Evolutionary conservation across 2,888 invertebrate genomes (phyloP).

Genomic region (Leptopilina drosophilae): DNA sequence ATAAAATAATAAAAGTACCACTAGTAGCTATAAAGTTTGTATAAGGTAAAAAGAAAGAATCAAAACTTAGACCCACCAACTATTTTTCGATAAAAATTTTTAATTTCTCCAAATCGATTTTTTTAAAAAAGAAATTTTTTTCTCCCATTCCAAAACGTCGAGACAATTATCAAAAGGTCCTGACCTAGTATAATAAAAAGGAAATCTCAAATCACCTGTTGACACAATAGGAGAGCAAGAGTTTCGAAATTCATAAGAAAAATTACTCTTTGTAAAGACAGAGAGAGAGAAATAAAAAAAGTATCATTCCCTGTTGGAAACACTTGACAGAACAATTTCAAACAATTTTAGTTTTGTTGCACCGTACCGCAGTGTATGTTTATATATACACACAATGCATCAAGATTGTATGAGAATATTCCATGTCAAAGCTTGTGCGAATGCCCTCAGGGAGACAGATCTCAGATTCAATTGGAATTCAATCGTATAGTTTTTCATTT

Average conservation of each 20-base stretch:
- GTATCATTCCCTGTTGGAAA: neutral
- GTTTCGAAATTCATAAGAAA: constrained; percentile 14
- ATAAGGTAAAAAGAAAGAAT: no score
- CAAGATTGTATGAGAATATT: constrained; percentile 37
- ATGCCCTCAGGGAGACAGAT: constrained; percentile 27
- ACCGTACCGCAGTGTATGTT: no score
- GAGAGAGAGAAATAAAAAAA: neutral
- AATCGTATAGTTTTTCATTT: constrained; percentile 33
- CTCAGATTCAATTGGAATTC: constrained; percentile 37
- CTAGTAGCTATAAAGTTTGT: no score
- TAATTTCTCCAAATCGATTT: no score
- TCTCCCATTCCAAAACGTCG: no score
- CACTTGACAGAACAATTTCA: constrained; percentile 22
- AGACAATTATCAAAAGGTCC: neutral
- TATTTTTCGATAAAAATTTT: no score
- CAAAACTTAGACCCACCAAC: no score
- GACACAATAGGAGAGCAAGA: neutral
- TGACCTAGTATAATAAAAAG: no score
- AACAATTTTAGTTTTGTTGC: constrained; percentile 18
- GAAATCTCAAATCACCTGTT: no score
- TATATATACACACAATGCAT: constrained; percentile 4
- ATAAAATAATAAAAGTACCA: no score
- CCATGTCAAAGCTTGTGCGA: constrained; percentile 29
- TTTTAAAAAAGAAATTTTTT: no score
- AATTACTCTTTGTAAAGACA: neutral